These are phyloP conservation scores for Atrichornis clamosus DNA, from an alignment of 2,113 vertebrate genomes.

Conservation along the genomic window DNA sequence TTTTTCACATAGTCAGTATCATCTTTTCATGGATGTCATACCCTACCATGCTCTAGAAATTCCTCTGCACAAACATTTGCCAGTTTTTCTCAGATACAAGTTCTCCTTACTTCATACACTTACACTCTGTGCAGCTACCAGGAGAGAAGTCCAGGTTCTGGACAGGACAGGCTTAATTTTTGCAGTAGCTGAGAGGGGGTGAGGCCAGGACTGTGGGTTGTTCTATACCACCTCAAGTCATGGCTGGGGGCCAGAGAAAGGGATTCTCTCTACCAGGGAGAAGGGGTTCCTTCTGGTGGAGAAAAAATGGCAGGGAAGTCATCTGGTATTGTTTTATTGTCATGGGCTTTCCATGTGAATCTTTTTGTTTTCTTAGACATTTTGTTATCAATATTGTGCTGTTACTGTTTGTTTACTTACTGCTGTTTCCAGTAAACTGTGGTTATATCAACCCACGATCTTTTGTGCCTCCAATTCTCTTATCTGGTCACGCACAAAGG, in stretches of 20 bases:
- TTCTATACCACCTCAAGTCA: background rate
- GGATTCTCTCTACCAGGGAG: background rate
- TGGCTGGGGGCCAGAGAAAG: background rate
- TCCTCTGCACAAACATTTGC: background rate
- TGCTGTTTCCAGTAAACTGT: background rate
- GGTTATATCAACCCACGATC: background rate
- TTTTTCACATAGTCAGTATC: background rate
- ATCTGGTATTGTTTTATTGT: background rate
- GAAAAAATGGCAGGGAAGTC: fast-evolving
- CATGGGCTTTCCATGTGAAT: background rate
- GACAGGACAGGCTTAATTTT: background rate
- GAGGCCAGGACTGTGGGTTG: no score
- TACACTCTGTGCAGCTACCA: background rate
- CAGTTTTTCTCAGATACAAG: background rate
- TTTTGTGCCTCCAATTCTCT: background rate
- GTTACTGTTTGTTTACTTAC: background rate
- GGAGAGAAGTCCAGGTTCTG: background rate
- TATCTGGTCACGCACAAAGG: background rate
- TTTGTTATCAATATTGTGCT: background rate
- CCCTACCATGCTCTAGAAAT: background rate
- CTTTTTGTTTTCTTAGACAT: background rate
- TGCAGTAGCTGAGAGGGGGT: background rate
- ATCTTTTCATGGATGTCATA: background rate
- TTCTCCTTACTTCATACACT: background rate
- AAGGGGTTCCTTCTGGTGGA: background rate